Conservation (phyloP, 2,113 vertebrate species). For the Orientallactaga bullata region DNA sequence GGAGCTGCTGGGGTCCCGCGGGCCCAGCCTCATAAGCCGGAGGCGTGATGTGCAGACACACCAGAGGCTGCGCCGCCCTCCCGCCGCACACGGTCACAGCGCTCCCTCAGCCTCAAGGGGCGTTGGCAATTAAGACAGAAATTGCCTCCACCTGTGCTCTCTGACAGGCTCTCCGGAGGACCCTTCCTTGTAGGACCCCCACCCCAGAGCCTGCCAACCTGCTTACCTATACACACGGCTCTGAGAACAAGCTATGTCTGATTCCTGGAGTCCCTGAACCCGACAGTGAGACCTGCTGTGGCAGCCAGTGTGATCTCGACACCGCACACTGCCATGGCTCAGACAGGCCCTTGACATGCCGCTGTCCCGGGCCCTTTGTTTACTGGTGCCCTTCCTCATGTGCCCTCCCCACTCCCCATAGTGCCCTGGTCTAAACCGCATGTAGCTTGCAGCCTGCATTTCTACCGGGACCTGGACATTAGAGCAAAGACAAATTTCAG, state of each 20-base stretch:
- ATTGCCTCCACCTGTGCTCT: slow-evolving; percentile 57
- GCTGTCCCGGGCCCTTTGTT: rapidly evolving
- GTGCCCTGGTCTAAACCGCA: neutral
- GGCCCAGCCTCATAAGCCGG: slow-evolving; percentile 72
- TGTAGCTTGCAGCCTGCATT: rapidly evolving
- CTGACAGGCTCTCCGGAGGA: neutral
- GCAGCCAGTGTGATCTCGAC: rapidly evolving
- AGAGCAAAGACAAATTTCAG: neutral
- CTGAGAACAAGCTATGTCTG: neutral
- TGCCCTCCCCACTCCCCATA: rapidly evolving
- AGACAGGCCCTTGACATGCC: rapidly evolving
- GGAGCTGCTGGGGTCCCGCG: slow-evolving; percentile 62
- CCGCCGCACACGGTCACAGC: neutral
- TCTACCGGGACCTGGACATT: rapidly evolving
- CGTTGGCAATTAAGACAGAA: slow-evolving; percentile 74
- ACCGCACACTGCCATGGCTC: neutral
- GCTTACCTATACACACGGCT: rapidly evolving
- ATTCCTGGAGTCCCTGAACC: neutral
- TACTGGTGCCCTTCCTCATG: neutral
- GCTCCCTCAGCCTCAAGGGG: slow-evolving; percentile 10
- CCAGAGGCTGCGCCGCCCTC: neutral
- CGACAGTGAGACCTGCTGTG: neutral
- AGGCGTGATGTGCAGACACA: slow-evolving; percentile 73
- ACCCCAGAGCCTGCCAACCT: neutral
- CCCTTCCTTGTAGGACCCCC: no score